Conservation (phyloP, 2,797 vertebrate species). For the Ciconia nigra region DNA sequence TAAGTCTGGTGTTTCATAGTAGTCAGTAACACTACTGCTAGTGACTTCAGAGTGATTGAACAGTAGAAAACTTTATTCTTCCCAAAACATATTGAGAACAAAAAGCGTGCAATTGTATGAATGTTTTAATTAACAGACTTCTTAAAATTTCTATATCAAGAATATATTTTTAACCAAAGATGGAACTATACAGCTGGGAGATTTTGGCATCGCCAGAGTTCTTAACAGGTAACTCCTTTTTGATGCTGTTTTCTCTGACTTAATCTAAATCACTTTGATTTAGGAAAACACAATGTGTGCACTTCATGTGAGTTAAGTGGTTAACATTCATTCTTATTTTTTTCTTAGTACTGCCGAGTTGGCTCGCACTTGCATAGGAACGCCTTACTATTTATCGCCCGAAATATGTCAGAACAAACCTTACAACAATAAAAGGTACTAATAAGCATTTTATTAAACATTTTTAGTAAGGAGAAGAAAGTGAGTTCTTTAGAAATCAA, state of each 20-base stretch:
- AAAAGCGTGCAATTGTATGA: neutral
- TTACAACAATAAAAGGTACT: slow-evolving; percentile 99
- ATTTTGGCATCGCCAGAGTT: slow-evolving; percentile 97
- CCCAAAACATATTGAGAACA: neutral
- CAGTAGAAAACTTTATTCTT: neutral
- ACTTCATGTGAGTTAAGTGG: neutral
- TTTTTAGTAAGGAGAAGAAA: neutral
- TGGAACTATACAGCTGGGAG: slow-evolving; percentile 94
- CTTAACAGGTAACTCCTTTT: slow-evolving; percentile 86
- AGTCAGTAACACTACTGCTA: neutral
- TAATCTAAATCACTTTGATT: neutral
- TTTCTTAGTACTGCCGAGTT: slow-evolving; percentile 89
- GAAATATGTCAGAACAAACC: slow-evolving; percentile 99
- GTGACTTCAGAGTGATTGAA: neutral
- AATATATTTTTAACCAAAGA: slow-evolving; percentile 98
- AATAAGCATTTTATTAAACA: neutral
- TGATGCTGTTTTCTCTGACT: neutral
- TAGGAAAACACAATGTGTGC: neutral
- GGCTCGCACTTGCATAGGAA: slow-evolving; percentile 96
- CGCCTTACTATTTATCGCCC: slow-evolving; percentile 95
- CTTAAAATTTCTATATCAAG: slow-evolving; percentile 69
- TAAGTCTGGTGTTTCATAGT: neutral
- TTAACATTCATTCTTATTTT: neutral
- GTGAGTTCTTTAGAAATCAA: neutral
- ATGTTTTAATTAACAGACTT: slow-evolving; percentile 47